Base-by-base conservation (phyloP, 92 coral and sea anemone species). In the Porites lobata region DNA sequence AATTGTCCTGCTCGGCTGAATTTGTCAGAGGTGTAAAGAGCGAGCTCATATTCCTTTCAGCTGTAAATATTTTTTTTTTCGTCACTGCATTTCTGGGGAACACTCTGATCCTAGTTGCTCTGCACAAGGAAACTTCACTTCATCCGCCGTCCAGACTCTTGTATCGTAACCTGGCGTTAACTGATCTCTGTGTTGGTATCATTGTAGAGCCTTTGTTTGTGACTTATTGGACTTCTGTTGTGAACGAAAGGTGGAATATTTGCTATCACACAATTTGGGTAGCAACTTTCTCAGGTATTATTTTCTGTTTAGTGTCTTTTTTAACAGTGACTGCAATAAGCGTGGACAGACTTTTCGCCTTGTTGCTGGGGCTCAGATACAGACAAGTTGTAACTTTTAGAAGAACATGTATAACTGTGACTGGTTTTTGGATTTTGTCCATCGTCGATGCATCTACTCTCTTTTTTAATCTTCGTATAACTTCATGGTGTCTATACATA, bases 111-210 rank as follows among this genome's bases (percentile, higher is more conserved):
- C 51, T 64, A 18, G 70, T 20, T 47, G 61, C 84, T 2, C 71
- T 79, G 38, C 73, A 11, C 61, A 62, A 50, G 11, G 61, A 65
- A 17, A 6, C 73, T 17, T 79, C 59, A 0, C 70, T 79, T 64
- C 59, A 50, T 50, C 72, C 43, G n/a, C 84, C 73, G 21, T 79
- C 84, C 84, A 79, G 43, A 50, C 72, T 79, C 61, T n/a, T 79
- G 84, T 53, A 59, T 62, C 84, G 32, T 29, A 26, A 54, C 59
- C 57, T 79, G 1, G 51, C 72, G 5, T 1, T 20, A 64, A 59
- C 73, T 13, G 84, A 79, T 64, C 84, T 79, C 14, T 62, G 84
- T 62, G 84, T 79, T 43, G 84, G 84, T 79, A 9, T 79, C 21
- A 29, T 64, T 65, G 19, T 4, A 0, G 47, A 38, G 6, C 47